Percentiles rank a stretch among this genome's conserved stretches.
These are phyloP conservation scores for Ornithorhynchus anatinus DNA, from an alignment of 2,113 vertebrate species.

Conservation along the genomic window DNA sequence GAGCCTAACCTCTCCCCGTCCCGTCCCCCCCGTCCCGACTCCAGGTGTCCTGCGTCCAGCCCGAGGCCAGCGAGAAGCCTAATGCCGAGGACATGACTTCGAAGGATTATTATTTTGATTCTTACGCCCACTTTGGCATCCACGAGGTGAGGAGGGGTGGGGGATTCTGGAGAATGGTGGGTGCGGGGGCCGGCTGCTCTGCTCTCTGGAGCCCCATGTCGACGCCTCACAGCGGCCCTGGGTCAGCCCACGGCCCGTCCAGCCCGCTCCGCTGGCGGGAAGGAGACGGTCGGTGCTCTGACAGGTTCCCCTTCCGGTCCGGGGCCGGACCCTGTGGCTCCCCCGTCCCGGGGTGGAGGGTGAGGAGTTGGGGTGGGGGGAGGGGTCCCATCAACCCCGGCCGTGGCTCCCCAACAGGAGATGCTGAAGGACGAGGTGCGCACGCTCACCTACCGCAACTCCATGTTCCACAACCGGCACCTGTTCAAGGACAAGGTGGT, in stretches of 20 bases:
- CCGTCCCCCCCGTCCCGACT: not conserved
- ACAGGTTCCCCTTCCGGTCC: too few relatives aligned
- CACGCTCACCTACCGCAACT: conserved; percentile 91
- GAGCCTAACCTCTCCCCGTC: not conserved
- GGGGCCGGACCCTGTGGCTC: not conserved
- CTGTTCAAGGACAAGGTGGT: conserved; percentile 94
- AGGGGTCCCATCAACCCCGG: rapidly evolving
- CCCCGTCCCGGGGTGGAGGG: rapidly evolving
- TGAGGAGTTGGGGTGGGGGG: not conserved
- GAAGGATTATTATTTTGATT: conserved; percentile 95
- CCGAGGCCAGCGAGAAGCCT: conserved; percentile 84
- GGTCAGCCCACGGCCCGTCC: conserved; percentile 25
- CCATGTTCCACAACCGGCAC: conserved; percentile 95
- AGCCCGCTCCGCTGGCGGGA: not conserved
- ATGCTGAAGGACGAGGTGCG: conserved; percentile 95
- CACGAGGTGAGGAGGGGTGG: conserved; percentile 78
- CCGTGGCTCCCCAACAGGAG: conserved; percentile 68
- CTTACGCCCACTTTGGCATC: conserved; percentile 93
- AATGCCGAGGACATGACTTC: conserved; percentile 93
- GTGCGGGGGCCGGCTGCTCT: not conserved
- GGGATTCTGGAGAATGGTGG: not conserved
- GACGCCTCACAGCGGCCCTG: not conserved
- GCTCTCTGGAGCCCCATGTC: not conserved
- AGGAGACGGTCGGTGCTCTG: too few relatives aligned
- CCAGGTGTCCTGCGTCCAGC: conserved; percentile 80